These are phyloP conservation scores for Muscicapa striata DNA, from an alignment of 2,797 vertebrate species.

Conservation along the genomic window DNA sequence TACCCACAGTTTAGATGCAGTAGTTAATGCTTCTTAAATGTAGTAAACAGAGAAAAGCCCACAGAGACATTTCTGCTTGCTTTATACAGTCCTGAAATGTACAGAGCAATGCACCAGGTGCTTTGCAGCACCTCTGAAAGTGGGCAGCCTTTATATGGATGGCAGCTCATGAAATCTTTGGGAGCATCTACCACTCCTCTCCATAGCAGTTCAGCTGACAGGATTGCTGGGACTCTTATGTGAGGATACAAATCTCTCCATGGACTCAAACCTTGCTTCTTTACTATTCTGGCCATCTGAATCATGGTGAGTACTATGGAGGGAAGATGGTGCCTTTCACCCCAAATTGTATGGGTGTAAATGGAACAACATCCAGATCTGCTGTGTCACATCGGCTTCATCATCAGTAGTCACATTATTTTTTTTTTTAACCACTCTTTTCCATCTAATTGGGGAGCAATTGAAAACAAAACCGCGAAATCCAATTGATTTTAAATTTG, in stretches of 20 bases:
- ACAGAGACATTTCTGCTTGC: background rate
- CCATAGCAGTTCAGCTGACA: background rate
- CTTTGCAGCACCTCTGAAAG: background rate
- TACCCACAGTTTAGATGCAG: background rate
- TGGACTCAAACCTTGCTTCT: background rate
- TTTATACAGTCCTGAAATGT: background rate
- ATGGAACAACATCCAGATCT: background rate
- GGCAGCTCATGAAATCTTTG: background rate
- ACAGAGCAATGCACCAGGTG: background rate
- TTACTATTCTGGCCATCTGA: background rate
- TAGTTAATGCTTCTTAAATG: background rate
- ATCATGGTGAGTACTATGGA: background rate
- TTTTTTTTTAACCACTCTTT: background rate
- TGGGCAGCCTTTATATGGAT: fast-evolving
- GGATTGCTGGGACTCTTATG: fast-evolving
- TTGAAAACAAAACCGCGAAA: background rate
- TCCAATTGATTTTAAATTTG: background rate
- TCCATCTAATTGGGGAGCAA: background rate
- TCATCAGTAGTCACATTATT: background rate
- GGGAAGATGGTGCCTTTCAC: background rate
- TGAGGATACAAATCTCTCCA: background rate
- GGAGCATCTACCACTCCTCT: background rate
- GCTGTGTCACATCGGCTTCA: background rate
- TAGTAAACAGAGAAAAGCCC: background rate
- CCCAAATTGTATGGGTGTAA: background rate